Conservation (phyloP, 2,113 vertebrate species). For the Chaetura pelagica region DNA sequence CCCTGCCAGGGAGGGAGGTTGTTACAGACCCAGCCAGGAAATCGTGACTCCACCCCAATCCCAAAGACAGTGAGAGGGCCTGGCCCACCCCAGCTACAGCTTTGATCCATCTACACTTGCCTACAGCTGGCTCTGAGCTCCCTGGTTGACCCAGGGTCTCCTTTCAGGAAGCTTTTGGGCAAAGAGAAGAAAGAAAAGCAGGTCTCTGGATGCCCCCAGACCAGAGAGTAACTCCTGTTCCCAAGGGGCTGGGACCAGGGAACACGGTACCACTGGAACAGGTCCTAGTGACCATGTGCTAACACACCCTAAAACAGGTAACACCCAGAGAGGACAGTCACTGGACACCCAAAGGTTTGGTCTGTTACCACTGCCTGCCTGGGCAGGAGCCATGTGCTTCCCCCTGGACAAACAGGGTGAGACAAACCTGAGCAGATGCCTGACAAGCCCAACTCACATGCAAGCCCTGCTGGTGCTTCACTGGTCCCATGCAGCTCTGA, state of each 20-base stretch:
- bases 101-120: rapidly evolving
- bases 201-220: background rate
- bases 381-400: background rate
- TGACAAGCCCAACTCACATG: background rate
- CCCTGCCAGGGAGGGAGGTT: background rate
- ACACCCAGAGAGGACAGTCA: rapidly evolving
- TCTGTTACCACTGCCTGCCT: background rate
- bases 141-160: background rate
- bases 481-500: background rate
- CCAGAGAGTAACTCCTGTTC: background rate
- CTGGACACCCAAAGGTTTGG: background rate
- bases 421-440: background rate
- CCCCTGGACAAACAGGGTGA: rapidly evolving
- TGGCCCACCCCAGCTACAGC: background rate
- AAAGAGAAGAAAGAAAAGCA: background rate
- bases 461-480: background rate
- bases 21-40: background rate
- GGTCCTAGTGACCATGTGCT: background rate
- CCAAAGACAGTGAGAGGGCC: background rate
- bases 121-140: background rate
- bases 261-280: rapidly evolving
- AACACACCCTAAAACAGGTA: background rate
- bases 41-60: background rate
- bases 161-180: background rate
- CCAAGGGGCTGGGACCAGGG: background rate